phyloP scores from a whole-genome alignment of 1,140 invertebrate genomes.

The Proctacanthus coquilletti region DNA sequence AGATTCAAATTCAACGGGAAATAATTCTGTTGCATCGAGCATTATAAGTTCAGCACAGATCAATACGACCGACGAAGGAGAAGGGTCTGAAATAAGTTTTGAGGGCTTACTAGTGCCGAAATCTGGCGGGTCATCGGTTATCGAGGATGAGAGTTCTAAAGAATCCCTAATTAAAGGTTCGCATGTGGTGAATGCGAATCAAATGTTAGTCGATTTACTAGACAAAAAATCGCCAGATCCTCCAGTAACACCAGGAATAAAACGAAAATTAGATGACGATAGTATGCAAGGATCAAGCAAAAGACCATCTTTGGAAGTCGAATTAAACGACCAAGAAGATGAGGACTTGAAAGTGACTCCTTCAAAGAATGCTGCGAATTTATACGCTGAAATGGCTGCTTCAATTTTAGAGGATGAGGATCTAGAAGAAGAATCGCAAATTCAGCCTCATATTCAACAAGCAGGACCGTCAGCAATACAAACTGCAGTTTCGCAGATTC shows the following conservation, averaged over 20 bases:
- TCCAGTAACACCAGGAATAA: constrained; percentile 9
- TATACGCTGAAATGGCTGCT: constrained; percentile 52
- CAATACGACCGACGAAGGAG: constrained; percentile 36
- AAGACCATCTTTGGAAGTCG: too few relatives aligned
- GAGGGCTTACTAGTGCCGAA: constrained; percentile 40
- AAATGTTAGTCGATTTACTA: constrained; percentile 44
- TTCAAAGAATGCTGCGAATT: constrained; percentile 52
- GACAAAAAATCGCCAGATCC: constrained; percentile 34
- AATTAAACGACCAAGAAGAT: constrained; percentile 34
- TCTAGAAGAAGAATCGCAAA: constrained; percentile 33
- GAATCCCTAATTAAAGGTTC: constrained; percentile 34
- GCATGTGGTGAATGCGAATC: constrained; percentile 26
- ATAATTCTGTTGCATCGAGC: constrained; percentile 39
- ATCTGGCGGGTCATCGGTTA: constrained; percentile 33
- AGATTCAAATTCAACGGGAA: constrained; percentile 38
- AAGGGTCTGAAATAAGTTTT: constrained; percentile 45
- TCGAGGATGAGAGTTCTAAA: constrained; percentile 38
- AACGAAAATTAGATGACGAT: constrained; percentile 39
- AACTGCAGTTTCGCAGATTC: constrained; percentile 10
- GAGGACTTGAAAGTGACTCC: constrained; percentile 32
- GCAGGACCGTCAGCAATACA: constrained; percentile 6
- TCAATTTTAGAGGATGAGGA: constrained; percentile 56
- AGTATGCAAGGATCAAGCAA: too few relatives aligned
- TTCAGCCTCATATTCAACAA: constrained; percentile 12
- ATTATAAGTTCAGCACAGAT: constrained; percentile 32